Percentiles rank a stretch among this genome's conserved stretches.
These are phyloP conservation scores for Tragelaphus buxtoni DNA, from an alignment of 2,113 vertebrate genomes.

Conservation along the genomic window DNA sequence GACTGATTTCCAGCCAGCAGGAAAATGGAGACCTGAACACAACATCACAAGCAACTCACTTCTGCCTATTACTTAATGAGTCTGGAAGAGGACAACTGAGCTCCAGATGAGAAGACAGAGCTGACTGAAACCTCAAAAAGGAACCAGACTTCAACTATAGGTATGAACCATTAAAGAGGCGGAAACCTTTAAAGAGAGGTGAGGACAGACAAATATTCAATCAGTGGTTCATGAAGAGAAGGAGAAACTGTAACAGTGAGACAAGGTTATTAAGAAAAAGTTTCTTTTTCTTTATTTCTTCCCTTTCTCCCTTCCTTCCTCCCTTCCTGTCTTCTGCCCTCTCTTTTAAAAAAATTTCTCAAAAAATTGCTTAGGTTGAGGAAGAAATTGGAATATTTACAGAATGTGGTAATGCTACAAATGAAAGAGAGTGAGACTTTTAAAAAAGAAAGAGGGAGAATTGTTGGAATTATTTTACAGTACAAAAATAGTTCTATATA, in stretches of 20 bases:
- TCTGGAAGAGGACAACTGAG: not conserved
- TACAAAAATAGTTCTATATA: not conserved
- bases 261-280: not conserved
- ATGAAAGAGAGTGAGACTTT: not conserved
- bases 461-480: not conserved
- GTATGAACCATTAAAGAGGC: not conserved
- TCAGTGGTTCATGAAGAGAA: not conserved
- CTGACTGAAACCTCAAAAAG: not conserved
- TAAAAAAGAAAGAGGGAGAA: not conserved
- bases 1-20: not conserved
- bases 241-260: not conserved
- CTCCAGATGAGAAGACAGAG: not conserved
- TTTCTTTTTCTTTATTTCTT: not conserved
- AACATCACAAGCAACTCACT: not conserved
- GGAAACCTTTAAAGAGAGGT: not conserved
- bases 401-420: not conserved
- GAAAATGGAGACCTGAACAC: not conserved
- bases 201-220: not conserved
- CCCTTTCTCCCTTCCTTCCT: not conserved
- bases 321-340: not conserved
- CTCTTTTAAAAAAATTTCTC: not conserved
- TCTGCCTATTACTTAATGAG: not conserved
- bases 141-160: not conserved
- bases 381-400: not conserved
- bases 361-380: not conserved